These are phyloP conservation scores for Microctenopoma lineatum DNA, from an alignment of 2,797 vertebrate genomes.

Conservation along the genomic window DNA sequence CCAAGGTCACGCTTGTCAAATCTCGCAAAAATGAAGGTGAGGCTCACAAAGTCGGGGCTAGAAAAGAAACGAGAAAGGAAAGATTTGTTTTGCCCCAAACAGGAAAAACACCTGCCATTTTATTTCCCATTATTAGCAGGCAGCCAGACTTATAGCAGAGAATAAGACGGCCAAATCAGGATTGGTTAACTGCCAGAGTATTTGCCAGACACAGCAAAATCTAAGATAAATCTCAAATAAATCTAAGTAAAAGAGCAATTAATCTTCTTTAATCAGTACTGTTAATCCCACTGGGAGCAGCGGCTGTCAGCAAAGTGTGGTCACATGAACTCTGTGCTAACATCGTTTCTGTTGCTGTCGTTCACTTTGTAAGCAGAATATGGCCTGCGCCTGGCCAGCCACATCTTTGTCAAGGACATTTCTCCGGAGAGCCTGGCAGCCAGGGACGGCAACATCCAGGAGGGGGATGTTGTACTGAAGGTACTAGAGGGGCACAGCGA, in stretches of 20 bases:
- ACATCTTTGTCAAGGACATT: conserved; percentile 99
- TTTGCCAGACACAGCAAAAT: conserved; percentile 66
- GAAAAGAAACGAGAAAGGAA: not conserved
- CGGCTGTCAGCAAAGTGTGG: conserved; percentile 49
- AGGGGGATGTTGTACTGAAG: conserved; percentile 98
- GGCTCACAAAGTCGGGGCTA: conserved; percentile 77
- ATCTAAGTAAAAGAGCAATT: conserved; percentile 79
- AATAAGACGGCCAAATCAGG: conserved; percentile 62
- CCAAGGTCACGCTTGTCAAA: conserved; percentile 97
- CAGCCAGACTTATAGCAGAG: conserved; percentile 38
- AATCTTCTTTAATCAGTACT: conserved; percentile 76
- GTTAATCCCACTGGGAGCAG: conserved; percentile 68
- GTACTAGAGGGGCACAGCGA: conserved; percentile 65
- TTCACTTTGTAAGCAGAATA: conserved; percentile 92
- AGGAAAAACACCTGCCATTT: conserved; percentile 31
- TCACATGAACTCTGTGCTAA: conserved; percentile 74
- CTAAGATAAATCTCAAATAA: conserved; percentile 68
- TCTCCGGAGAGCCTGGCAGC: conserved; percentile 99
- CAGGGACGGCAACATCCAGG: conserved; percentile 98
- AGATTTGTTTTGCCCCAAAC: not conserved
- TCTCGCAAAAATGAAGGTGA: conserved; percentile 99
- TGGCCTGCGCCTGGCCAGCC: conserved; percentile 97
- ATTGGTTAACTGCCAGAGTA: conserved; percentile 69
- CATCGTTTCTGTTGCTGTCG: conserved; percentile 81
- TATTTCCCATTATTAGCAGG: conserved; percentile 30